Conservation (phyloP, 2,113 vertebrate species). For the Sceloporus undulatus region DNA sequence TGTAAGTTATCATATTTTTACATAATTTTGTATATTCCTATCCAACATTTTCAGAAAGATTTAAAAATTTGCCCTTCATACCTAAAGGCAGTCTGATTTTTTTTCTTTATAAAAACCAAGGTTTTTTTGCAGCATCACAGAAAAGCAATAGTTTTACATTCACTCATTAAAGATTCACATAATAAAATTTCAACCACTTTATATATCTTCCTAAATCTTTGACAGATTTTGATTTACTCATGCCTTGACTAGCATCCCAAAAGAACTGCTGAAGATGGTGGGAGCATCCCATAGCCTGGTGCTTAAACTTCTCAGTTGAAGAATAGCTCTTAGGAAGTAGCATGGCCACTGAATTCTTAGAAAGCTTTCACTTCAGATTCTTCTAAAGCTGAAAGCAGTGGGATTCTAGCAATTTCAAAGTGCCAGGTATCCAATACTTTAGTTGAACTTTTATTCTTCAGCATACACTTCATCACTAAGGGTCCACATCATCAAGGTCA, state of each 20-base stretch:
- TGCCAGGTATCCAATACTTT: conserved; percentile 45
- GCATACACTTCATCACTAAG: conserved; percentile 75
- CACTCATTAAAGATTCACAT: conserved; percentile 76
- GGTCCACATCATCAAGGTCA: conserved; percentile 96
- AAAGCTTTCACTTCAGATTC: conserved; percentile 62
- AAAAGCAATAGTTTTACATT: conserved; percentile 82
- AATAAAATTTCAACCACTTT: conserved; percentile 74
- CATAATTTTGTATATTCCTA: conserved; percentile 88
- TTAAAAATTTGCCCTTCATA: conserved; percentile 79
- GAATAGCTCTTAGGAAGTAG: conserved; percentile 50
- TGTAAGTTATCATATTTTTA: conserved; percentile 90
- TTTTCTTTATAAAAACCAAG: conserved; percentile 82
- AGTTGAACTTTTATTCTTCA: conserved; percentile 36
- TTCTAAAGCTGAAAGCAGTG: conserved; percentile 49
- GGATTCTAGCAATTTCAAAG: conserved; percentile 67
- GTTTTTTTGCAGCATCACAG: conserved; percentile 75
- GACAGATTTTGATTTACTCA: conserved; percentile 52
- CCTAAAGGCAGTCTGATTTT: conserved; percentile 76
- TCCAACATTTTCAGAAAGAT: conserved; percentile 81
- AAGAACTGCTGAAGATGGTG: conserved; percentile 49
- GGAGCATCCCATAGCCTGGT: conserved; percentile 55
- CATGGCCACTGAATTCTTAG: conserved; percentile 31
- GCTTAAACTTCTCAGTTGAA: conserved; percentile 59
- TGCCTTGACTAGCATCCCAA: conserved; percentile 43
- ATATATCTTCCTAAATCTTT: conserved; percentile 65